Evolutionary conservation across 2,888 invertebrate species (phyloP), one percentile per base, ranked within the genome.

Genomic region (Mesopsocus fuscifrons): DNA sequence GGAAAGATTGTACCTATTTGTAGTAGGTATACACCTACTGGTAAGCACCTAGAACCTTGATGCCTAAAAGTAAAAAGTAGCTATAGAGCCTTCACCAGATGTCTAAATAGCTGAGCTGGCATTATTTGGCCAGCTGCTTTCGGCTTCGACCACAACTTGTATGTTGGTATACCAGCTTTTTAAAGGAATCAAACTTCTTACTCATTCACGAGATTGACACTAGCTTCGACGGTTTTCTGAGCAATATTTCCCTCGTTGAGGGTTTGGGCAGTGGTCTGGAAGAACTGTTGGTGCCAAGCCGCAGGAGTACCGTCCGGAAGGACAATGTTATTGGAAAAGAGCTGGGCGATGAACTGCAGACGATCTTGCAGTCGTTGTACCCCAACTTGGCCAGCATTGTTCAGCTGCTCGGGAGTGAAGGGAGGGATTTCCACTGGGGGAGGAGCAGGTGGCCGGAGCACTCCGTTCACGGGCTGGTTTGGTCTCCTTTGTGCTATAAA

Each of bases 271-370:
- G 57, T 53, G 9, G 60, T 57, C 26, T 54, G 56, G 48, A 62
- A 60, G 47, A 61, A 57, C 44, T 58, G 57, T 47, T 57, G 58
- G 47, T 62, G 61, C 43, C 54, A 53, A 26, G 55, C 57, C 5
- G 59, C 58, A 2, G 61, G 55, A 17, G 58, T 55, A 11, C 55
- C 57, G n/a, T 52, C 52, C 43, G 51, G 51, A 34, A 57, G 48
- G 13, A 59, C 53, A 31, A 56, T 51, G n/a, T 53, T 42, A 43
- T 52, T 50, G 22, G 50, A 47, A 44, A 56, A 53, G 34, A 56
- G 48, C 33, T 49, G 46, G 18, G 51, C 50, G 4, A 52, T 49
- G 26, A 57, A 50, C 23, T 51, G 44, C n/a, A 54, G 44, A 18
- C 55, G 48, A 35, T 54, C 50, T 33, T 55, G 52, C 31, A 61